Percentiles rank a stretch among this genome's conserved stretches.
Conservation (phyloP, 2,113 vertebrate genomes). For the Ammospiza caudacuta region DNA sequence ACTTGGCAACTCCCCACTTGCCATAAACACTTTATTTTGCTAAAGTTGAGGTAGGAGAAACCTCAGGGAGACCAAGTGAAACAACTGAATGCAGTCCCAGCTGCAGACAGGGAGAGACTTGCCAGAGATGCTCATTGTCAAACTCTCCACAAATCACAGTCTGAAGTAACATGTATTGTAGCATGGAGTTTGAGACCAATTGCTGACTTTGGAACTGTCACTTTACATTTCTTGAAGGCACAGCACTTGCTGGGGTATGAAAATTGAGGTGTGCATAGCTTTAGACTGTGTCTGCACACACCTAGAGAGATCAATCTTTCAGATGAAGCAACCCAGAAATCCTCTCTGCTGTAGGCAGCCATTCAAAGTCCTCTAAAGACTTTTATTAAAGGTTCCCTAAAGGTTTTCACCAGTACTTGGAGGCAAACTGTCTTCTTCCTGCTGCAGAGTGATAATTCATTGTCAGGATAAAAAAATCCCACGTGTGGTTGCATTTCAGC, state of each 20-base stretch:
- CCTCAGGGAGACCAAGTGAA: not conserved
- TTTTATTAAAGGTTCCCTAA: slow-evolving; percentile 47
- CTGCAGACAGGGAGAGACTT: not conserved
- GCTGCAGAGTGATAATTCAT: slow-evolving; percentile 36
- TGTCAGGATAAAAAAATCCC: slow-evolving; percentile 31
- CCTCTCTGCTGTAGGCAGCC: slow-evolving; percentile 26
- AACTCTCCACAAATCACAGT: not conserved
- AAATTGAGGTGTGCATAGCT: slow-evolving; percentile 20
- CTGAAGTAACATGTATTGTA: not conserved
- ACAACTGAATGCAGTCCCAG: not conserved
- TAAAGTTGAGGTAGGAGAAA: not conserved
- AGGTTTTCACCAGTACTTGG: slow-evolving; percentile 25
- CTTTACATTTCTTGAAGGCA: slow-evolving; percentile 35
- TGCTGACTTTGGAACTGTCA: not conserved
- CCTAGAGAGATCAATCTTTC: slow-evolving; percentile 44
- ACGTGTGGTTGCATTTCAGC: slow-evolving; percentile 44
- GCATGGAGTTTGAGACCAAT: not conserved
- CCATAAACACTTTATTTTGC: not conserved
- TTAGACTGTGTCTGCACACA: slow-evolving; percentile 4
- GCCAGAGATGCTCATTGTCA: not conserved
- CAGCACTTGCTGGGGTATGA: not conserved
- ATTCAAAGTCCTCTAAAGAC: slow-evolving; percentile 33
- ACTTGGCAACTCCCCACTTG: not conserved
- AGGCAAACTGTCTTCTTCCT: slow-evolving; percentile 44
- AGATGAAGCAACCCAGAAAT: not conserved